Conservation (phyloP, 2,888 invertebrate genomes). For the Lottia gigantea region DNA sequence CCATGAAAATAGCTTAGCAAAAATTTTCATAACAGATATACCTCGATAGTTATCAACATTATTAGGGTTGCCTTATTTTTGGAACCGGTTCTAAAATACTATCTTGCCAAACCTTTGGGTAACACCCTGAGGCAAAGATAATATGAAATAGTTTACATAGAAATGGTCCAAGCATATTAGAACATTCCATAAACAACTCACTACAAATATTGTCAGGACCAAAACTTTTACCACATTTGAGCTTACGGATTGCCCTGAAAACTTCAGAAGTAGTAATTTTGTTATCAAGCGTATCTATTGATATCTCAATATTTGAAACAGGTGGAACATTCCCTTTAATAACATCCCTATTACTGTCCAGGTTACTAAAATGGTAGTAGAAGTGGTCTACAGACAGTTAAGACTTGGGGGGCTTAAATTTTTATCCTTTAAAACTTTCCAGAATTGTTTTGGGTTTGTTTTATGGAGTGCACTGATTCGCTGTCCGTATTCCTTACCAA, state of each 20-base stretch:
- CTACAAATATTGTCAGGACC: background rate
- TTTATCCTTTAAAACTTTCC: no score
- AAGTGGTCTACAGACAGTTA: no score
- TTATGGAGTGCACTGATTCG: no score
- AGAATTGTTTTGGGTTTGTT: no score
- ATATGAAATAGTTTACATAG: background rate
- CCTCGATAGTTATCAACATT: background rate
- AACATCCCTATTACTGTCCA: no score
- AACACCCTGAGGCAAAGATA: background rate
- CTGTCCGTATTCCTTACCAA: no score
- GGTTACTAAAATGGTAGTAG: no score
- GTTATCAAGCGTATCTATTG: background rate
- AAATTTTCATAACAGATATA: conserved; percentile 1
- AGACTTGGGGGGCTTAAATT: no score
- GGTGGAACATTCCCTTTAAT: background rate
- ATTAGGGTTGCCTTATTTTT: background rate
- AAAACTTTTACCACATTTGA: background rate
- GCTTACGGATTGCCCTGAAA: background rate
- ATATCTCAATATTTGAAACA: background rate
- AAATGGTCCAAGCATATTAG: background rate
- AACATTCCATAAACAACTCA: background rate
- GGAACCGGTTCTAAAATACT: background rate
- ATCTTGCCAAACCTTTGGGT: conserved; percentile 1
- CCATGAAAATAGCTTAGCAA: background rate
- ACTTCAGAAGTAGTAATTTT: background rate